Evolutionary conservation across 1,140 invertebrate species (phyloP), one percentile per base, ranked within the genome.

Genomic region (Tetramorium parvispinum): DNA sequence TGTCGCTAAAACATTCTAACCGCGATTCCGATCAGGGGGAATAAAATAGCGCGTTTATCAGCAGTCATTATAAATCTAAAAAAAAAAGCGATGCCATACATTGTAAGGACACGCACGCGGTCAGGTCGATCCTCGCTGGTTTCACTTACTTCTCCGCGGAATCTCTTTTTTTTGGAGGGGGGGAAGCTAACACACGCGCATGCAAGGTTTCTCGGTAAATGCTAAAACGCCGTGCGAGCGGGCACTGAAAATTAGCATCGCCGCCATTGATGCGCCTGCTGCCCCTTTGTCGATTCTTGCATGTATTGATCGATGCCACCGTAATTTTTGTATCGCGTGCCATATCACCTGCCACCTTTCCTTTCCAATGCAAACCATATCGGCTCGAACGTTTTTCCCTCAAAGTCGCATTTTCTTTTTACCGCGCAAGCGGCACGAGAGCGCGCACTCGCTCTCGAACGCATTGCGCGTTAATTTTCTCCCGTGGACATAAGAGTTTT

Each of bases 281-380:
- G 73, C 75, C 65, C 57, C 85, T 91, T 90, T 65, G 89, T 90
- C 86, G 89, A 91, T 91, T 89, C 66, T 91, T 86, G 88, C 81
- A 65, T 61, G 86, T 89, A 90, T 90, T 77, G 89, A 90, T 89
- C 89, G 88, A 90, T 90, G 81, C 85, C 87, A 91, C 77, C 82
- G 89, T 88, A 91, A 91, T 91, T 91, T 91, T 88, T 83, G 79
- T 87, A 91, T 91, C 89, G 89, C 89, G 89, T 91, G 89, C 87
- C 89, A 85, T 86, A 86, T 91, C 89, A 86, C 77, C 89, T 78
- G 87, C 88, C 86, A 86, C 86, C 89, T 91, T 79, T 85, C 83
- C 81, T 86, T 70, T 88, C 68, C 82, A 82, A 65, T 77, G 81
- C 82, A 81, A 90, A 90, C 87, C 83, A 88, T 91, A 90, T 90